Evolutionary conservation across 1,140 invertebrate genomes (phyloP), one percentile per base, ranked within the genome.

Genomic region (Stegodyphus dumicola): DNA sequence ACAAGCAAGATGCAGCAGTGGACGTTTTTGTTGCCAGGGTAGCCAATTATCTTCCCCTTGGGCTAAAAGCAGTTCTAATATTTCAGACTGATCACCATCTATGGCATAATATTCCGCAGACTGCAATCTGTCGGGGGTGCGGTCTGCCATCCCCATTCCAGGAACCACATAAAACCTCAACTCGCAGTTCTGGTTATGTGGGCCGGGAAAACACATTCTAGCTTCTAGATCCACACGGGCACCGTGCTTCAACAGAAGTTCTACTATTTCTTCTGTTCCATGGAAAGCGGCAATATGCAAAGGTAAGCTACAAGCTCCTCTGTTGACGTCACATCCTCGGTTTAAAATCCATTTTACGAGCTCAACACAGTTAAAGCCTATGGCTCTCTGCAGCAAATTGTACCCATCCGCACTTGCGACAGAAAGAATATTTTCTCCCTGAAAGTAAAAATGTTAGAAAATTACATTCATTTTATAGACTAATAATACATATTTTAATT

Each of bases 71-170:
- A 94, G 91, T 88, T 93, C 94, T 33, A 95, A 83, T 80, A 92
- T 91, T 65, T 91, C 91, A 13, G 92, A 88, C 86, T 90, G 93
- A 90, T 94, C 94, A 33, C 94, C 94, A 90, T 94, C 94, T 64
- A 95, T 93, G 49, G 94, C 94, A 90, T 94, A 95, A 89, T 93
- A 94, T 66, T 94, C 92, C 7, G 94, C 93, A 89, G 93, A 94
- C 88, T 95, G 94, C 52, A 94, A 89, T 90, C 94, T 94, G 70
- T 94, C 90, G 89, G 91, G 90, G 18, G 92, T 89, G 85, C 90
- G 88, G 78, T 90, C 91, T 17, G 89, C 69, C 52, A 87, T 51
- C 10, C 78, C 81, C 51, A 66, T 85, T 13, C 71, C 80, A 51
- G 86, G 67, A 17, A 69, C 54, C 11, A 80, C 67, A 56, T 66